These are phyloP conservation scores for Lithobates sylvaticus DNA, from an alignment of 2,797 vertebrate genomes.

Conservation along the genomic window DNA sequence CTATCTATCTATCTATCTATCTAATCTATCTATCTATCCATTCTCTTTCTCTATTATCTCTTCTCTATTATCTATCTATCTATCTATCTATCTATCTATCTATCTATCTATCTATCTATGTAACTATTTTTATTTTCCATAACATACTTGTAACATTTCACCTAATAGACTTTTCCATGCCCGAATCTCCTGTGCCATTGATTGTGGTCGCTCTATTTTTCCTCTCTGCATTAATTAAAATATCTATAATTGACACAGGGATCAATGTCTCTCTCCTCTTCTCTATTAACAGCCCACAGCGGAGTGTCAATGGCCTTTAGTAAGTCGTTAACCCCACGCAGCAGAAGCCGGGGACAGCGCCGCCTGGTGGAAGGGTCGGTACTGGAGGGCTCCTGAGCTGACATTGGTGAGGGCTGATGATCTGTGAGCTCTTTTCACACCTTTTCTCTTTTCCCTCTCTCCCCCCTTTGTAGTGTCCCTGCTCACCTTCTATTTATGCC, in stretches of 20 bases:
- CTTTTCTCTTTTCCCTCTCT: neutral
- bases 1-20: constrained; percentile 24
- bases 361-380: neutral
- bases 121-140: neutral
- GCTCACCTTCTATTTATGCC: too few relatives aligned
- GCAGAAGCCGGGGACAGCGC: neutral
- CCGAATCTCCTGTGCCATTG: neutral
- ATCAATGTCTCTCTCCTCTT: constrained; percentile 65
- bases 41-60: neutral
- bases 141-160: neutral
- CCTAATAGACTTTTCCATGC: neutral
- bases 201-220: neutral
- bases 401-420: constrained; percentile 4
- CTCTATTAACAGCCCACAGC: constrained; percentile 67
- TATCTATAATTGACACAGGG: constrained; percentile 72
- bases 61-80: too few relatives aligned
- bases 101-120: neutral
- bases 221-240: constrained; percentile 72
- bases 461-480: too few relatives aligned
- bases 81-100: too few relatives aligned
- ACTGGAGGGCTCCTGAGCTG: neutral
- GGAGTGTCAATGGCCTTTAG: constrained; percentile 58
- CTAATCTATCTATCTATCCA: neutral
- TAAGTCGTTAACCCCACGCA: constrained; percentile 28
- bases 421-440: constrained; percentile 1